These are phyloP conservation scores for Zaprionus africanus DNA, from an alignment of 1,140 invertebrate genomes.

Conservation along the genomic window DNA sequence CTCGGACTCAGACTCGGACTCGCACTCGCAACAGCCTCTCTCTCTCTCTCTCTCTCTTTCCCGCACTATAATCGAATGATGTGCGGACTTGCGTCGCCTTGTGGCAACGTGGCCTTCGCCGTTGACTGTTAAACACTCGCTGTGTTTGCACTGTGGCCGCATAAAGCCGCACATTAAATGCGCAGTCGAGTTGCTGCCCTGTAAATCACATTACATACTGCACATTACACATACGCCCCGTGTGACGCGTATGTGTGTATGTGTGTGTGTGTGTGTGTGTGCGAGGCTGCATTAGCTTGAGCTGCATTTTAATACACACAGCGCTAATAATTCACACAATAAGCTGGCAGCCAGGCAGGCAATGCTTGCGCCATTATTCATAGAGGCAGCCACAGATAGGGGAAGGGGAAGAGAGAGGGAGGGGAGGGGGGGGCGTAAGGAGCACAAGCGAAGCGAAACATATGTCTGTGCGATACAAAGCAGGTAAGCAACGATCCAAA, in stretches of 20 bases:
- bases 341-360: slow-evolving; percentile 60
- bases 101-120: background rate
- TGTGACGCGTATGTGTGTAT: slow-evolving; percentile 9
- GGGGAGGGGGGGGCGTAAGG: background rate
- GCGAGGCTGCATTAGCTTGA: slow-evolving; percentile 60
- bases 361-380: slow-evolving; percentile 66
- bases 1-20: background rate
- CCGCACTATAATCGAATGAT: slow-evolving; percentile 2
- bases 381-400: slow-evolving; percentile 31
- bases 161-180: slow-evolving; percentile 50
- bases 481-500: slow-evolving; percentile 51
- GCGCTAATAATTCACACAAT: slow-evolving; percentile 79
- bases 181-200: slow-evolving; percentile 46
- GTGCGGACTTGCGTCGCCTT: background rate
- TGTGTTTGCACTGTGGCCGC: slow-evolving; percentile 7
- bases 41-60: background rate
- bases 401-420: background rate
- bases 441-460: slow-evolving; percentile 28
- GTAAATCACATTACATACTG: slow-evolving; percentile 72
- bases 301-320: slow-evolving; percentile 78
- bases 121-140: background rate
- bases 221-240: slow-evolving; percentile 68
- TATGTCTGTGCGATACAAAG: slow-evolving; percentile 29
- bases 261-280: slow-evolving; percentile 9
- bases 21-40: too few species aligned